These are phyloP conservation scores for Heliconius cydno DNA, from an alignment of 2,888 invertebrate genomes.

Conservation along the genomic window DNA sequence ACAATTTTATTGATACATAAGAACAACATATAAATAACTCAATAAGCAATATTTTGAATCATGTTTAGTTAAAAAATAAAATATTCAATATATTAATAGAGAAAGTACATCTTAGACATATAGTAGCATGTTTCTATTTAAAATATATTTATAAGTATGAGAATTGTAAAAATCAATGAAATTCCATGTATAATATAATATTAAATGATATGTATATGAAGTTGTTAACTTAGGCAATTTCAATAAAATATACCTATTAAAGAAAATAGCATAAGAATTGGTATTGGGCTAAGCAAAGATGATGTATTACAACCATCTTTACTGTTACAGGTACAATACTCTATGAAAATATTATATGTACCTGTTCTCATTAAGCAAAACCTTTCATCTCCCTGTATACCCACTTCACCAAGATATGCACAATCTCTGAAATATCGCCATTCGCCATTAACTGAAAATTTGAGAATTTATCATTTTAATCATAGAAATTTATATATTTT, in stretches of 20 bases:
- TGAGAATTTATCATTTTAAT: neutral
- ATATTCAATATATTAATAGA: too few species aligned
- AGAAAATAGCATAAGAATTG: constrained; percentile 32
- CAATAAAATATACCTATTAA: constrained; percentile 27
- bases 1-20: neutral
- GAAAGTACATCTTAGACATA: neutral
- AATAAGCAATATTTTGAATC: neutral
- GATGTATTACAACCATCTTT: constrained; percentile 95
- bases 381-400: constrained; percentile 94
- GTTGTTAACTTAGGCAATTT: neutral
- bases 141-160: neutral
- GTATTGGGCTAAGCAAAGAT: constrained; percentile 60
- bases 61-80: neutral
- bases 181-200: neutral
- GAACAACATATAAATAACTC: neutral
- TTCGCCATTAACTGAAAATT: constrained; percentile 89
- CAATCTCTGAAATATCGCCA: constrained; percentile 95
- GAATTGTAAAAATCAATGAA: neutral
- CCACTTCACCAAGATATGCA: constrained; percentile 95
- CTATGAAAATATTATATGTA: constrained; percentile 96
- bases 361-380: constrained; percentile 96
- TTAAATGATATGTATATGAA: neutral
- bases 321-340: constrained; percentile 96
- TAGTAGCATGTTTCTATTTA: neutral
- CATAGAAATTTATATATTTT: neutral